Conservation (phyloP, 2,113 vertebrate genomes). For the Ammospiza caudacuta region DNA sequence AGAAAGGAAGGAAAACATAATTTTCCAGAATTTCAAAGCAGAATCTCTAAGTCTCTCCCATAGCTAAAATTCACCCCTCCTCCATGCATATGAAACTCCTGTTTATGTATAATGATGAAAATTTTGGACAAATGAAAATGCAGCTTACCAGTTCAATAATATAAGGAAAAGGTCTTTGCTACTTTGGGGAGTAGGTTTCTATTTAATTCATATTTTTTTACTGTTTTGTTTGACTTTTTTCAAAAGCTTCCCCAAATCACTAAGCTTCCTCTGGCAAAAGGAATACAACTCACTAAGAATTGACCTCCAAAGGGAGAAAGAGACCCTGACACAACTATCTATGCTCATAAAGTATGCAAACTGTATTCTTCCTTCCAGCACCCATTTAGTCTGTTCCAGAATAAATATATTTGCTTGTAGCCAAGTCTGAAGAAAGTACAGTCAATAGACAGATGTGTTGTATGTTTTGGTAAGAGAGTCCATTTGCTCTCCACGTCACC, state of each 20-base stretch:
- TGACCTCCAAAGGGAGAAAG: neutral
- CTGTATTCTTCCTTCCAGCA: constrained; percentile 52
- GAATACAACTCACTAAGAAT: constrained; percentile 5
- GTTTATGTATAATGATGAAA: neutral
- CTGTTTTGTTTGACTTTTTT: neutral
- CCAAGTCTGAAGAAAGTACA: constrained; percentile 16
- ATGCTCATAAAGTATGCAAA: constrained; percentile 44
- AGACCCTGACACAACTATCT: constrained; percentile 40
- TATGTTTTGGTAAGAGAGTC: neutral
- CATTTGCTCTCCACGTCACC: neutral
- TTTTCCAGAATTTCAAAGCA: neutral
- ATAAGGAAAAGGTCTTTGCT: neutral
- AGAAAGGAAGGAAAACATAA: neutral
- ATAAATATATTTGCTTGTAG: constrained; percentile 36
- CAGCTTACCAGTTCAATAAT: neutral
- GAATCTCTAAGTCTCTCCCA: neutral
- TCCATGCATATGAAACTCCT: neutral
- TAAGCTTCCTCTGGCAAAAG: neutral
- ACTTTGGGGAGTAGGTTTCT: neutral
- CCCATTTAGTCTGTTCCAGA: constrained; percentile 18
- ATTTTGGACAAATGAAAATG: neutral
- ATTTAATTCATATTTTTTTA: neutral
- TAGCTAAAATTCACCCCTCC: neutral
- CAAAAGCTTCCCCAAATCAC: neutral
- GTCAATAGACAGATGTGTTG: constrained; percentile 19